phyloP scores from a whole-genome alignment of 2,113 vertebrate genomes.

The Lepisosteus osseus region DNA sequence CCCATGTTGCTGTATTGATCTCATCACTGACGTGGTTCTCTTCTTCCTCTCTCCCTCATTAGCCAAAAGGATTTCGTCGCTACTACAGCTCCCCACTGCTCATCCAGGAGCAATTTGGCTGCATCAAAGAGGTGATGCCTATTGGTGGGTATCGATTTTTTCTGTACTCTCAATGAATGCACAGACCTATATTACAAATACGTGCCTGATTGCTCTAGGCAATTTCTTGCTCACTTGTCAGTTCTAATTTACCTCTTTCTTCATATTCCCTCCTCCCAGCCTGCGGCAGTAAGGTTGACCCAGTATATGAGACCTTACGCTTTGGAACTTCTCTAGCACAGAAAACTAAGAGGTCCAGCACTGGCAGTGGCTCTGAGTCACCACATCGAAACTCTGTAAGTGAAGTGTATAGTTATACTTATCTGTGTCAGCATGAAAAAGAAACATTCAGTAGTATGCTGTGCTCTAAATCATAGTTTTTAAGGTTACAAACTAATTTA shows the following conservation, averaged over 20 bases:
- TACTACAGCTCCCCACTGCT: slow-evolving; percentile 97
- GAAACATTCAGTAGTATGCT: too few species aligned
- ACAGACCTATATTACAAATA: neutral
- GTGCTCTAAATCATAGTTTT: too few species aligned
- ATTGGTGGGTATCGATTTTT: slow-evolving; percentile 78
- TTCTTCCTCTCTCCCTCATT: slow-evolving; percentile 40
- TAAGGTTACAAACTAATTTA: too few species aligned
- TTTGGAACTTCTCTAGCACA: slow-evolving; percentile 96
- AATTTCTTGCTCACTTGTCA: slow-evolving; percentile 1
- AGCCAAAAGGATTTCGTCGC: slow-evolving; percentile 97
- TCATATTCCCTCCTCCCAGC: slow-evolving; percentile 62
- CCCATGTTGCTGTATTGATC: neutral
- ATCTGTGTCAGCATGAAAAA: too few species aligned
- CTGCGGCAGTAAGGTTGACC: slow-evolving; percentile 96
- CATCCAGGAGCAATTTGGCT: slow-evolving; percentile 95
- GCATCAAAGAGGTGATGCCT: slow-evolving; percentile 98
- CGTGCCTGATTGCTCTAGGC: neutral
- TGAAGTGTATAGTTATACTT: too few species aligned
- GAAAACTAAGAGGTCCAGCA: slow-evolving; percentile 83
- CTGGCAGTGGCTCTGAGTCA: slow-evolving; percentile 83
- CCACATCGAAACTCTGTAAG: slow-evolving; percentile 89
- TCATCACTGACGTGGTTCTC: slow-evolving; percentile 3
- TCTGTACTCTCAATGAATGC: neutral
- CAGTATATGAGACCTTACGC: slow-evolving; percentile 92
- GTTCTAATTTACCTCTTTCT: slow-evolving; percentile 25